Percentiles rank a stretch among this genome's conserved stretches.
phyloP scores from a whole-genome alignment of 2,113 vertebrate species.

The Conger conger region DNA sequence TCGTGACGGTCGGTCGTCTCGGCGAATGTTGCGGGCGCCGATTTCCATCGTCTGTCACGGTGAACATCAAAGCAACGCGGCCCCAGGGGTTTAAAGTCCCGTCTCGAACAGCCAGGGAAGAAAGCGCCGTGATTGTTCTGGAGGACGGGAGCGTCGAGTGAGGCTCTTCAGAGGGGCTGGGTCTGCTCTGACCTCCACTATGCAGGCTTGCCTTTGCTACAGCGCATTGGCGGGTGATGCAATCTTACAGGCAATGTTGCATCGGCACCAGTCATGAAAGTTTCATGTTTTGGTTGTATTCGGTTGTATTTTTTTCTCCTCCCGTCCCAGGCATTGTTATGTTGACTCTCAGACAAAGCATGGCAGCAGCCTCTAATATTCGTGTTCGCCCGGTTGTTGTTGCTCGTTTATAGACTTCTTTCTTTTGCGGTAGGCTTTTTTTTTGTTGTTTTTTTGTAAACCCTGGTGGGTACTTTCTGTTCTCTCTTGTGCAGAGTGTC shows the following conservation, averaged over 20 bases:
- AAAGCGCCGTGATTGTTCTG: background rate
- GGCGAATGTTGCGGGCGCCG: background rate
- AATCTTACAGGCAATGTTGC: slow-evolving; percentile 35
- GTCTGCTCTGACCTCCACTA: background rate
- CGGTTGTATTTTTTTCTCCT: slow-evolving; percentile 24
- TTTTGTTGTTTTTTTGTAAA: background rate
- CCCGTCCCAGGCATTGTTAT: slow-evolving; percentile 10
- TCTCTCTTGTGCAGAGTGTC: background rate
- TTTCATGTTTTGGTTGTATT: slow-evolving; percentile 32
- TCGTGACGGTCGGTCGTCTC: background rate
- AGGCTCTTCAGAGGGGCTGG: background rate
- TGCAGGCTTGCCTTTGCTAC: slow-evolving; percentile 3
- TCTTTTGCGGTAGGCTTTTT: background rate
- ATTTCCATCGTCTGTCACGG: background rate
- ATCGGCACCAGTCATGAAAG: slow-evolving; percentile 41
- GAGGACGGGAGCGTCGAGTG: background rate
- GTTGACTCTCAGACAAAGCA: background rate
- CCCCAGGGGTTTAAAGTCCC: background rate
- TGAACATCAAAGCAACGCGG: background rate
- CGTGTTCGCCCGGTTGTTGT: background rate
- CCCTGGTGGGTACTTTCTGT: background rate
- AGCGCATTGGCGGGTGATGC: slow-evolving; percentile 33
- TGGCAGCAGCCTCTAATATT: background rate
- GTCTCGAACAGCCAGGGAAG: background rate
- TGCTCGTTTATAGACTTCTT: background rate